A percentile compares a stretch with the other conserved stretches of the same genome.
phyloP scores from a whole-genome alignment of 64 coral and sea anemone genomes.

The Montipora cactus region DNA sequence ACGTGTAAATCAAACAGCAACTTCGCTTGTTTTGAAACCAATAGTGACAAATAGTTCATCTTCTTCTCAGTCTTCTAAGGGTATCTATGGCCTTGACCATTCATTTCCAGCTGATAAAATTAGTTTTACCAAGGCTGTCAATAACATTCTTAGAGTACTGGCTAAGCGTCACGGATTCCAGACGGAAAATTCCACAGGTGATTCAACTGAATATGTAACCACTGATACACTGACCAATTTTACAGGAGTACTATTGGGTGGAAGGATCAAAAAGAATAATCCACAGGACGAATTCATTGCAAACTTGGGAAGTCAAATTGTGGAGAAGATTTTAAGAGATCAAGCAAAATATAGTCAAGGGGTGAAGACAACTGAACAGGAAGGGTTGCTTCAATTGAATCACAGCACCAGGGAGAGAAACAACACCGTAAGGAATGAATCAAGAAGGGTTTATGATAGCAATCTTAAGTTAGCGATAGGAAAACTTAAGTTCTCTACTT shows the following conservation, averaged over 20 bases:
- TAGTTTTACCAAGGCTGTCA: conserved; percentile 9
- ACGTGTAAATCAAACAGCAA: neutral
- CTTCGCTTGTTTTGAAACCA: neutral
- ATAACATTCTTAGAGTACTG: neutral
- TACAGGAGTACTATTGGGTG: conserved; percentile 30
- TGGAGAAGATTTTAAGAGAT: neutral
- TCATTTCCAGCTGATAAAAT: neutral
- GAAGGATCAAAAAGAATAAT: conserved; percentile 17
- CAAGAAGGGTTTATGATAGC: neutral
- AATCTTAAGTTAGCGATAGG: neutral
- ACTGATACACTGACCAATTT: conserved; percentile 23
- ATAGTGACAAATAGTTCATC: neutral
- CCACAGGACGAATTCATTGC: neutral
- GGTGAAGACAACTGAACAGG: neutral
- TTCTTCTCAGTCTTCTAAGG: neutral
- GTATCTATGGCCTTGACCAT: neutral
- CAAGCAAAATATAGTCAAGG: neutral
- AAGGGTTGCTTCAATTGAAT: neutral
- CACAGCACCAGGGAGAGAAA: neutral
- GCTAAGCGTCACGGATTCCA: conserved; percentile 12
- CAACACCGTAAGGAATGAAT: neutral
- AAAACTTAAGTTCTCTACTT: conserved; percentile 28
- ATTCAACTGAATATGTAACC: neutral
- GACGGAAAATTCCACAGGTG: neutral
- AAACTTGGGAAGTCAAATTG: neutral